Evolutionary conservation across 2,797 vertebrate genomes (phyloP).

Genomic region (Telmatherina bonti): DNA sequence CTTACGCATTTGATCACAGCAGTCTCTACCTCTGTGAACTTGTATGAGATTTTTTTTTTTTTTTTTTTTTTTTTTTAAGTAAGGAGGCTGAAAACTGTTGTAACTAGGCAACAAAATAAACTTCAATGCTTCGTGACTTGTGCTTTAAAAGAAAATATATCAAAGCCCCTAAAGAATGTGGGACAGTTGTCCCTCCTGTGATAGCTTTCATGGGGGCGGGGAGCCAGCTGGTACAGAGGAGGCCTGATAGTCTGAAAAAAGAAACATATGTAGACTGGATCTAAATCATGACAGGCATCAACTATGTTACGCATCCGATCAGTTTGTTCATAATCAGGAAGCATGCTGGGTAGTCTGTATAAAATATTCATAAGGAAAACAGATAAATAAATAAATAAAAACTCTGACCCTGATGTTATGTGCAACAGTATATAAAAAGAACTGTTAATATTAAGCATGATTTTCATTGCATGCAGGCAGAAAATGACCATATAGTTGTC

Average conservation of each 20-base stretch:
- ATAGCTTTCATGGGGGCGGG: constrained; percentile 17
- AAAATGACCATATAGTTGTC: constrained; percentile 24
- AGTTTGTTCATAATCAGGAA: constrained; percentile 50
- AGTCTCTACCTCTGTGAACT: not conserved
- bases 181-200: constrained; percentile 5
- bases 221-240: constrained; percentile 10
- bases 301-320: constrained; percentile 22
- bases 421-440: not conserved
- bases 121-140: constrained; percentile 21
- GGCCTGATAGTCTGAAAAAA: constrained; percentile 24
- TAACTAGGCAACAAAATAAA: constrained; percentile 71
- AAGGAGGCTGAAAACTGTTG: constrained; percentile 26
- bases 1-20: constrained; percentile 6
- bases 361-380: not conserved
- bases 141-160: constrained; percentile 38
- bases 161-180: constrained; percentile 38
- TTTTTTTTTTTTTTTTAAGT: too few relatives aligned
- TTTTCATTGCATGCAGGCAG: constrained; percentile 5
- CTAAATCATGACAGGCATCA: constrained; percentile 23
- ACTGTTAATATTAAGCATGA: not conserved
- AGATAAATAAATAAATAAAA: not conserved
- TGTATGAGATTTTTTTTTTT: too few relatives aligned
- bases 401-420: not conserved
- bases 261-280: constrained; percentile 40
- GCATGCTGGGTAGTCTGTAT: not conserved